Evolutionary conservation across 1,140 invertebrate species (phyloP).

Genomic region (Laupala kohalensis): DNA sequence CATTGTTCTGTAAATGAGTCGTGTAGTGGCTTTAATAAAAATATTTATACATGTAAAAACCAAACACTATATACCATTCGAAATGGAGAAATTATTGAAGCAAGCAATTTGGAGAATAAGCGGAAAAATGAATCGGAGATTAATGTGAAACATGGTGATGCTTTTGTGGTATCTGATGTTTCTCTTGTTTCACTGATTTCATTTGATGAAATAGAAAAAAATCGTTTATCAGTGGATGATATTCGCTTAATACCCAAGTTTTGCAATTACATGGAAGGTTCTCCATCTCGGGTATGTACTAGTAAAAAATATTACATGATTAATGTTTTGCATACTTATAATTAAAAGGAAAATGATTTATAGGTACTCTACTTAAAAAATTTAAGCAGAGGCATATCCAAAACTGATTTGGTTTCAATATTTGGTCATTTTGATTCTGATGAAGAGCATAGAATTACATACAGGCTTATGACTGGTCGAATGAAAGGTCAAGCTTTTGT

Average conservation of each 20-base stretch:
- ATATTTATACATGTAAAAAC: slow-evolving; percentile 21
- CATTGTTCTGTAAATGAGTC: too few species aligned
- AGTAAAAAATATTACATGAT: slow-evolving; percentile 6
- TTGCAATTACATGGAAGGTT: slow-evolving; percentile 32
- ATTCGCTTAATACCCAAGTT: slow-evolving; percentile 34
- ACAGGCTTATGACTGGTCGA: slow-evolving; percentile 33
- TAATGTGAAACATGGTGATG: background rate
- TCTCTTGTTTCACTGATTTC: background rate
- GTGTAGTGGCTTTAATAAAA: too few species aligned
- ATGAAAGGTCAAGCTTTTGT: slow-evolving; percentile 45
- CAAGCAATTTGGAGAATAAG: background rate
- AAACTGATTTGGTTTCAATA: slow-evolving; percentile 30
- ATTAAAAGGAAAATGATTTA: slow-evolving; percentile 11
- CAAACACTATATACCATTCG: slow-evolving; percentile 27
- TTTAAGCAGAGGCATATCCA: slow-evolving; percentile 27
- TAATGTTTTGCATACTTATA: slow-evolving; percentile 4
- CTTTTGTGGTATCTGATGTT: slow-evolving; percentile 7
- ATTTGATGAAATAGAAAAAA: slow-evolving; percentile 1
- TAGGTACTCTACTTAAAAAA: slow-evolving; percentile 39
- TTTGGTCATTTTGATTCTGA: slow-evolving; percentile 28
- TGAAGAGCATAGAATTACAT: slow-evolving; percentile 21
- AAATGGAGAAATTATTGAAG: slow-evolving; percentile 24
- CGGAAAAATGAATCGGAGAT: background rate
- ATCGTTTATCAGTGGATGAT: slow-evolving; percentile 28
- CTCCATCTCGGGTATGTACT: slow-evolving; percentile 27